A percentile compares a stretch with the other conserved stretches of the same genome.
These are phyloP conservation scores for Catagonus wagneri DNA, from an alignment of 2,113 vertebrate species.

Conservation along the genomic window DNA sequence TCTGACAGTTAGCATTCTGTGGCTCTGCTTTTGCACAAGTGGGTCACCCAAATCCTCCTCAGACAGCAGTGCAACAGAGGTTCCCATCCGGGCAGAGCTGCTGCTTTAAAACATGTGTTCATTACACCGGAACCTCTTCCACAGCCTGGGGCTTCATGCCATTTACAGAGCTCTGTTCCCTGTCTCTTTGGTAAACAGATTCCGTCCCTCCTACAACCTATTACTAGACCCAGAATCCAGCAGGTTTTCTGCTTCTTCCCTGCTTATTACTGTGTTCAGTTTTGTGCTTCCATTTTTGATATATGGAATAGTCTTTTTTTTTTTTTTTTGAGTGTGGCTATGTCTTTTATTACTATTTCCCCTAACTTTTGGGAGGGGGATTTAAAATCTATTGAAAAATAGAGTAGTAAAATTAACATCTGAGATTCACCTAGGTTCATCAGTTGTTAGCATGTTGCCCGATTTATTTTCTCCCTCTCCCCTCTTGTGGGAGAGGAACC, in stretches of 20 bases:
- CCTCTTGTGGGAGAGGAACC: not conserved
- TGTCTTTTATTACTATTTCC: not conserved
- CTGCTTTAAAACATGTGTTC: not conserved
- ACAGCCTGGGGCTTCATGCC: not conserved
- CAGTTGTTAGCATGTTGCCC: not conserved
- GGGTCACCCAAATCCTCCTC: too few species aligned
- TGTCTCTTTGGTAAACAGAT: not conserved
- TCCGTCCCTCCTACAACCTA: not conserved
- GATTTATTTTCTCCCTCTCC: not conserved
- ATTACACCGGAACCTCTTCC: not conserved
- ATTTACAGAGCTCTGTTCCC: not conserved
- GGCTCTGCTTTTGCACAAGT: not conserved
- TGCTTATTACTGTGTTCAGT: not conserved
- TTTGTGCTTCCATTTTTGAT: not conserved
- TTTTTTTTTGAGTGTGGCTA: not conserved
- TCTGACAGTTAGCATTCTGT: not conserved
- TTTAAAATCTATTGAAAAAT: not conserved
- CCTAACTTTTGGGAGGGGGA: not conserved
- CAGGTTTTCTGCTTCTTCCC: not conserved
- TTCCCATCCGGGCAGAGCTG: accelerated
- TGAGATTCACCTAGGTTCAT: not conserved
- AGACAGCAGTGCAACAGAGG: accelerated
- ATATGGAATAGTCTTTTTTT: not conserved
- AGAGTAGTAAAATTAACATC: not conserved
- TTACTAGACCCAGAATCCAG: not conserved